phyloP scores from a whole-genome alignment of 2,888 invertebrate genomes.

The Falcaria lacertinaria region DNA sequence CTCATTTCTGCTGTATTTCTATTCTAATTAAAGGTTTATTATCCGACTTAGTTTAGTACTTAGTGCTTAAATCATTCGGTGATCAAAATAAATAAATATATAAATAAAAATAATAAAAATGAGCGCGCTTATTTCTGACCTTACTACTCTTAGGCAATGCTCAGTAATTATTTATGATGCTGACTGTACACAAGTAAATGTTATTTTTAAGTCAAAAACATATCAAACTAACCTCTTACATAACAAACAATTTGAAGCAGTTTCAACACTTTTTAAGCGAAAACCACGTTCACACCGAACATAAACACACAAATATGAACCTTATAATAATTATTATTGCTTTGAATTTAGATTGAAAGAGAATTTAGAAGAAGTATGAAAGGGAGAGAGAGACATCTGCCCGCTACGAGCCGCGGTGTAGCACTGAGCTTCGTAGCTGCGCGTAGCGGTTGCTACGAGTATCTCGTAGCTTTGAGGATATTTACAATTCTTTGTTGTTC shows the following conservation, averaged over 20 bases:
- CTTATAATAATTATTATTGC: conserved; percentile 11
- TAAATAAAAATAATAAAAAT: no score
- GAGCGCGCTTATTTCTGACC: background rate
- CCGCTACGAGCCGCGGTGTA: conserved; percentile 15
- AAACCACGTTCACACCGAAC: conserved; percentile 10
- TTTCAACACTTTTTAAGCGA: conserved; percentile 7
- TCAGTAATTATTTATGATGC: background rate
- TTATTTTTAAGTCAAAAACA: conserved; percentile 1
- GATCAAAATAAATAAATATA: no score
- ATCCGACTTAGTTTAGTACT: no score
- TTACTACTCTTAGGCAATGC: background rate
- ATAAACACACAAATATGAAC: conserved; percentile 5
- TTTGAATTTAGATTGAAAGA: conserved; percentile 23
- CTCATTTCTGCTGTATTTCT: no score
- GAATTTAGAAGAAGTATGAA: conserved; percentile 27
- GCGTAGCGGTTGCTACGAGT: conserved; percentile 33
- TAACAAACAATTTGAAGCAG: conserved; percentile 20
- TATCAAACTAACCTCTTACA: conserved; percentile 30
- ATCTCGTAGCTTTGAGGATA: conserved; percentile 19
- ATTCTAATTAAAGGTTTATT: no score
- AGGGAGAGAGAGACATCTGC: conserved; percentile 22
- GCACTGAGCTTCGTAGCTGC: conserved; percentile 36
- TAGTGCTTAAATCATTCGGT: no score
- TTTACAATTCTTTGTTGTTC: conserved; percentile 11
- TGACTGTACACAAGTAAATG: background rate